Base-by-base conservation (phyloP, 2,113 vertebrate species). In the Coryphaenoides rupestris region DNA sequence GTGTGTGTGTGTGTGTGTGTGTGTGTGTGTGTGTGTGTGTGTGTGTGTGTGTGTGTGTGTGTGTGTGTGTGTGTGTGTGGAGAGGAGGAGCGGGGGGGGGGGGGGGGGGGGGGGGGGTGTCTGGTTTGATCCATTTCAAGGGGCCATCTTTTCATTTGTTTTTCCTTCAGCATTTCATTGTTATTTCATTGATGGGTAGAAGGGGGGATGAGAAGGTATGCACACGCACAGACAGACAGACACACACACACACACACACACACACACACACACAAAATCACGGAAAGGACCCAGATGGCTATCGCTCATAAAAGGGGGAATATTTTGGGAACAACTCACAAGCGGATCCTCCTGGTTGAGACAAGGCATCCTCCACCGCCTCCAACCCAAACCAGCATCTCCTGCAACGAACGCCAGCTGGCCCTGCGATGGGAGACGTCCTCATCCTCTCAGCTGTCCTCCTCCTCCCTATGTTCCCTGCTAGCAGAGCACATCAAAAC, bases 141-240 rank as follows among this genome's bases (percentile, higher is more conserved):
- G n/a, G 10, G 40, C 68, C 74, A 78, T 83, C 82, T 88, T 76
- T 87, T 89, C 66, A 79, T 88, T 90, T 88, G 75, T 89, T 89
- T n/a, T 89, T 73, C 74, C 66, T 80, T 83, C 52, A 69, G 81
- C 66, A 68, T 81, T 79, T 86, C 81, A 80, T 75, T 72, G 71
- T 75, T 79, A 65, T 80, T 88, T 81, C 66, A 53, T 50, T 16
- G 47, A 16, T 17, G 55, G 17, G 67, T 60, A 62, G 57, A 63
- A 9, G 0, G 22, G n/a, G 19, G 52, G 64, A 55, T 52, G 62
- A 58, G 55, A 72, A 69, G 60, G 5, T 21, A 57, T 19, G 21
- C 15, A 58, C n/a, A 26, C 55, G 12, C 52, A 19, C 47, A 33
- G 1, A 19, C 49, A 68, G 50, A 52, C 60, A 52, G 56, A 54